Conservation (phyloP, 2,113 vertebrate genomes). For the Cebus imitator region DNA sequence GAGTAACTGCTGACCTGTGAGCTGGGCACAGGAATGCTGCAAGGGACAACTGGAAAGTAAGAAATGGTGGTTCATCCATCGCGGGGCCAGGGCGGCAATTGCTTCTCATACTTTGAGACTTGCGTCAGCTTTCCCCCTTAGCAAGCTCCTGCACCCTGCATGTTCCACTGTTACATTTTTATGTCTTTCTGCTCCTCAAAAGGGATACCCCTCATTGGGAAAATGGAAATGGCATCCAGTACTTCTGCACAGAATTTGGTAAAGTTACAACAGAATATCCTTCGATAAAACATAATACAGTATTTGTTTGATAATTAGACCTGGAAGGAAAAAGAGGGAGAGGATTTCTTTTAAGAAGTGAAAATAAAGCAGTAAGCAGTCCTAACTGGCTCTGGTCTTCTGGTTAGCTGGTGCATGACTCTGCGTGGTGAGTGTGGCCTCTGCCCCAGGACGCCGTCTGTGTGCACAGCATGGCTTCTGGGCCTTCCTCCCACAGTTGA, state of each 20-base stretch:
- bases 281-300: not conserved
- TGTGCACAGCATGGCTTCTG: not conserved
- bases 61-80: not conserved
- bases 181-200: accelerated
- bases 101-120: not conserved
- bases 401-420: accelerated
- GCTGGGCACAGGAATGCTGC: not conserved
- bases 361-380: accelerated
- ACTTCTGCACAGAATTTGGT: not conserved
- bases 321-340: not conserved
- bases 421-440: accelerated
- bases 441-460: not conserved
- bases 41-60: not conserved
- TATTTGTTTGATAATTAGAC: not conserved
- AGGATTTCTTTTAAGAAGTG: not conserved
- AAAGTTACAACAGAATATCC: not conserved
- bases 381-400: not conserved
- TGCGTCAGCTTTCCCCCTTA: slow-evolving; percentile 9
- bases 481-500: not conserved
- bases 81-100: not conserved
- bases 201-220: too few relatives aligned
- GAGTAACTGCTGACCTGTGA: slow-evolving; percentile 19
- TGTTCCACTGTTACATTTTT: accelerated
- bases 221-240: accelerated
- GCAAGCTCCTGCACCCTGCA: not conserved